Percentiles rank a stretch among this genome's conserved stretches.
These are phyloP conservation scores for Troides helena DNA, from an alignment of 2,888 invertebrate species.

Conservation along the genomic window DNA sequence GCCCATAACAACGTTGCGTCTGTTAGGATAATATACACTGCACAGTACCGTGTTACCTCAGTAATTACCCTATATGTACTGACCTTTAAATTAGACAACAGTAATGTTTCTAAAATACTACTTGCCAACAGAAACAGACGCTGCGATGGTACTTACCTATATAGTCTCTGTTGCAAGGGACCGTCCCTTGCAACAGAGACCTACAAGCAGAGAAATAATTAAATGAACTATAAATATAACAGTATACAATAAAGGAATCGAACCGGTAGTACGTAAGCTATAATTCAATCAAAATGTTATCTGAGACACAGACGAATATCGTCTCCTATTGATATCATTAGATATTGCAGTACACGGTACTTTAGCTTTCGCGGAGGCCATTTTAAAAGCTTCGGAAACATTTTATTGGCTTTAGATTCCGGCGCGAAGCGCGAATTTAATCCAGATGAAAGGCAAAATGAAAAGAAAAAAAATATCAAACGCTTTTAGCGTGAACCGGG, in stretches of 20 bases:
- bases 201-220: too few species aligned
- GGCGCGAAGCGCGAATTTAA: conserved; percentile 15
- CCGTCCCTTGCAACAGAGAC: too few species aligned
- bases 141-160: too few species aligned
- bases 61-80: too few species aligned
- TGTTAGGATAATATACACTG: too few species aligned
- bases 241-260: background rate
- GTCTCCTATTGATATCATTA: conserved; percentile 6
- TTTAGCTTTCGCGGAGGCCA: background rate
- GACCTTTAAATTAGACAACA: too few species aligned
- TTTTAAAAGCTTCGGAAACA: conserved; percentile 6
- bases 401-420: conserved; percentile 23
- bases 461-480: conserved; percentile 2
- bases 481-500: background rate
- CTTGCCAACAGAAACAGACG: too few species aligned
- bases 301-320: background rate
- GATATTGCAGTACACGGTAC: background rate
- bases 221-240: background rate
- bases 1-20: too few species aligned
- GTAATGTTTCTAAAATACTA: too few species aligned
- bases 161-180: too few species aligned
- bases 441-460: conserved; percentile 23
- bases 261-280: background rate
- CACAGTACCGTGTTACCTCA: too few species aligned
- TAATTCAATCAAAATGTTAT: background rate